These are phyloP conservation scores for Phaethornis superciliosus DNA, from an alignment of 2,113 vertebrate species.

Conservation along the genomic window DNA sequence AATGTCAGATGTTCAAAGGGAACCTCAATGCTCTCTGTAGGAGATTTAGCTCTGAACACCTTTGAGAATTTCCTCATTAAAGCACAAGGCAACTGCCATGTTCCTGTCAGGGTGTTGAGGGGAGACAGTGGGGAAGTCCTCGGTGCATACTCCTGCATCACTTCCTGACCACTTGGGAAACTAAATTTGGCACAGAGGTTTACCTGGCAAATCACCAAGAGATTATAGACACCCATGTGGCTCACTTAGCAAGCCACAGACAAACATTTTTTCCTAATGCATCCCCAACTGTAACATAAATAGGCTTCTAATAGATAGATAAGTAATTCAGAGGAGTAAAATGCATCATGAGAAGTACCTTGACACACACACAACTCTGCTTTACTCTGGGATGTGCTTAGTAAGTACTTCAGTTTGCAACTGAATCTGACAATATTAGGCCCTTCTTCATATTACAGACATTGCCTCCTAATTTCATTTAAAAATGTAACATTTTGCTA, in stretches of 20 bases:
- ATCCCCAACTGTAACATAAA: neutral
- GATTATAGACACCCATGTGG: neutral
- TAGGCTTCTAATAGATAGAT: neutral
- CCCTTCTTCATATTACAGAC: rapidly evolving
- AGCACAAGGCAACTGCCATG: neutral
- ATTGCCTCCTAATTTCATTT: neutral
- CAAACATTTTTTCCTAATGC: neutral
- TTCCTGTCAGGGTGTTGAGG: neutral
- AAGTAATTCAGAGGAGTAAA: neutral
- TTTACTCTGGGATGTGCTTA: neutral
- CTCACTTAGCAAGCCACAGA: conserved; percentile 25
- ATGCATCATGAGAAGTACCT: neutral
- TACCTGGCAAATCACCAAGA: conserved; percentile 20
- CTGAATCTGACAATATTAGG: neutral
- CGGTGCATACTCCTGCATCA: neutral
- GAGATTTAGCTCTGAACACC: neutral
- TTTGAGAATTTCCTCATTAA: neutral
- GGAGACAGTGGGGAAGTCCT: neutral
- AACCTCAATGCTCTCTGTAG: neutral
- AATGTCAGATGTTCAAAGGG: neutral
- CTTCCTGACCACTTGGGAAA: conserved; percentile 5
- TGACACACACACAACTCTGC: rapidly evolving
- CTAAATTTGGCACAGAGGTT: neutral
- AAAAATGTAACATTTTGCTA: neutral
- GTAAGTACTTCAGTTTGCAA: neutral